Conservation (phyloP, 2,888 invertebrate genomes). For the Pammene fasciana region DNA sequence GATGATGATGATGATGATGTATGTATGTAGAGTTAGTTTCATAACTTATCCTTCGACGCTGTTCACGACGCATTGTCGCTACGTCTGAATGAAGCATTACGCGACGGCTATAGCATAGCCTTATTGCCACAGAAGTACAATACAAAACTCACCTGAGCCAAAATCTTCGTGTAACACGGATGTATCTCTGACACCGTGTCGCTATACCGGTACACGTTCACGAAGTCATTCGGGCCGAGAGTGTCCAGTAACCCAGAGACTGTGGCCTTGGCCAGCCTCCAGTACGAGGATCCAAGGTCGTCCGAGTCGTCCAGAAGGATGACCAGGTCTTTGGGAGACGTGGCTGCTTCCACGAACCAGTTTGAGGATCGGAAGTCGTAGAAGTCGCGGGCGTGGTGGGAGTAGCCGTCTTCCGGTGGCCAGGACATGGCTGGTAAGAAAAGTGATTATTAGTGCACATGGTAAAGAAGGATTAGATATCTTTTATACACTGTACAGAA, state of each 20-base stretch:
- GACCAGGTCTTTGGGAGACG: slow-evolving; percentile 98
- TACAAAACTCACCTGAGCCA: slow-evolving; percentile 88
- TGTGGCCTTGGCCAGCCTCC: slow-evolving; percentile 94
- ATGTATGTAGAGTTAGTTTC: too few relatives aligned
- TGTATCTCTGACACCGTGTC: slow-evolving; percentile 92
- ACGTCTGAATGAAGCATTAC: too few relatives aligned
- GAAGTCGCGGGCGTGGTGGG: slow-evolving; percentile 90
- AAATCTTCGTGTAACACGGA: slow-evolving; percentile 93
- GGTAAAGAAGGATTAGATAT: too few relatives aligned
- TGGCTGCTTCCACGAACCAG: slow-evolving; percentile 99
- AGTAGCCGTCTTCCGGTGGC: slow-evolving; percentile 91
- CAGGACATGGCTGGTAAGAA: slow-evolving; percentile 87
- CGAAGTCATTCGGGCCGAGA: slow-evolving; percentile 97
- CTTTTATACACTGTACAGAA: too few relatives aligned
- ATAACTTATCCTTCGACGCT: too few relatives aligned
- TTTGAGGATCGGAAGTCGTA: slow-evolving; percentile 97
- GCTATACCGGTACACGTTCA: slow-evolving; percentile 96
- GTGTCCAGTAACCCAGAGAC: slow-evolving; percentile 96
- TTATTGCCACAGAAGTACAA: too few relatives aligned
- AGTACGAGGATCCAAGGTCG: slow-evolving; percentile 92
- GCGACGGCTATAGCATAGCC: too few relatives aligned
- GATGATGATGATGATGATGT: too few relatives aligned
- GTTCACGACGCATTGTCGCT: too few relatives aligned
- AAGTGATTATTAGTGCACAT: neutral
- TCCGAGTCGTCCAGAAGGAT: slow-evolving; percentile 96